Conservation (phyloP, 1,140 invertebrate genomes). For the Ceratina japonica region DNA sequence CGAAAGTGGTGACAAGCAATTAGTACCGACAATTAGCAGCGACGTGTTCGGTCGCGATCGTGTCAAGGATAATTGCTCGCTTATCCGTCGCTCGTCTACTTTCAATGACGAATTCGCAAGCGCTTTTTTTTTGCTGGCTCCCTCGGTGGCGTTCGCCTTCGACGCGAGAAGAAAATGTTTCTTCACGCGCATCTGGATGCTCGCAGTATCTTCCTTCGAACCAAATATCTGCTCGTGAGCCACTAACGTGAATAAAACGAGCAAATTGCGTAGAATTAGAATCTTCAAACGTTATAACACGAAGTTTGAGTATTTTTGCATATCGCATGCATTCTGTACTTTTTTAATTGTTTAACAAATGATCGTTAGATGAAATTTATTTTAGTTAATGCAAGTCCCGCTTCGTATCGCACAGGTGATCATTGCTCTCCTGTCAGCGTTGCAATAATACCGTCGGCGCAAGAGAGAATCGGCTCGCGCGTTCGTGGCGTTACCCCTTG, state of each 20-base stretch:
- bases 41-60: conserved; percentile 35
- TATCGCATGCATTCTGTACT: too few species aligned
- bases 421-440: not conserved
- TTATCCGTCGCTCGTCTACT: conserved; percentile 37
- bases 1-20: conserved; percentile 49
- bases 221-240: too few species aligned
- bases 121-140: conserved; percentile 31
- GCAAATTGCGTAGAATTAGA: too few species aligned
- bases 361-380: too few species aligned
- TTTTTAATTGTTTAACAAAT: too few species aligned
- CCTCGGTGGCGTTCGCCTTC: conserved; percentile 24
- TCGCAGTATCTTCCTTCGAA: not conserved
- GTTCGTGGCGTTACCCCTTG: not conserved
- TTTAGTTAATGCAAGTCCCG: not conserved
- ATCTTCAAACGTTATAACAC: too few species aligned
- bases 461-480: not conserved
- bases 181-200: not conserved
- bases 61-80: conserved; percentile 53
- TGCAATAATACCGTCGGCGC: not conserved
- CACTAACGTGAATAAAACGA: too few species aligned
- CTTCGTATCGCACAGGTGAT: not conserved
- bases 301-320: too few species aligned
- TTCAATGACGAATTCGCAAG: conserved; percentile 47
- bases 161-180: conserved; percentile 1
- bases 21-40: conserved; percentile 49